Evolutionary conservation across 2,888 invertebrate species (phyloP).

Genomic region (Capitulum mitella): DNA sequence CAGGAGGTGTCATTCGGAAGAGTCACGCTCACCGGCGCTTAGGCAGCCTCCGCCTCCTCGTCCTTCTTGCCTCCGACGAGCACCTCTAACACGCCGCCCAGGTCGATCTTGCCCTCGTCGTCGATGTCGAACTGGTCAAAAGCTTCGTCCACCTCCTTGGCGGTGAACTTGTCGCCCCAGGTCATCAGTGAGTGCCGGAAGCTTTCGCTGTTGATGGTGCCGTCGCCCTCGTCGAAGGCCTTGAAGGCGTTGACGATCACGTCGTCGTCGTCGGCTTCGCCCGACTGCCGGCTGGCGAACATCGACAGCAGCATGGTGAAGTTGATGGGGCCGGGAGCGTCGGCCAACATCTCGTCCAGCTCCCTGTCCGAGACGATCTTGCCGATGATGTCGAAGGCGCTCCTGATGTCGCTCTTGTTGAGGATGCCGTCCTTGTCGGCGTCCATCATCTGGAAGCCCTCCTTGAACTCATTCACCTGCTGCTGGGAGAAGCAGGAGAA

Average conservation of each 20-base stretch:
- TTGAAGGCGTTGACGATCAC: conserved; percentile 87
- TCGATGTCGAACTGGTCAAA: conserved; percentile 89
- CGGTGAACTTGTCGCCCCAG: conserved; percentile 86
- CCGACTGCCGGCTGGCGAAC: conserved; percentile 86
- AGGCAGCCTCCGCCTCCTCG: conserved; percentile 54
- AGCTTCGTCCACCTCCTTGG: conserved; percentile 82
- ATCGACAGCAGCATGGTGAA: conserved; percentile 88
- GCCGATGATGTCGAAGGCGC: conserved; percentile 86
- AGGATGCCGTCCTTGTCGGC: conserved; percentile 88
- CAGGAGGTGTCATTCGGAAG: too few relatives aligned
- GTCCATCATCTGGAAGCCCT: conserved; percentile 94
- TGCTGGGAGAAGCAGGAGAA: conserved; percentile 95
- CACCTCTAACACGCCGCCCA: conserved; percentile 75
- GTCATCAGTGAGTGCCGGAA: conserved; percentile 84
- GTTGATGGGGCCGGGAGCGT: conserved; percentile 86
- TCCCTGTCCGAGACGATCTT: conserved; percentile 83
- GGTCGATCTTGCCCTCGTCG: conserved; percentile 83
- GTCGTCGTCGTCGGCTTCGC: conserved; percentile 83
- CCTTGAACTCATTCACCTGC: conserved; percentile 94
- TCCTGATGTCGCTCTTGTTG: conserved; percentile 76
- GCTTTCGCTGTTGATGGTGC: conserved; percentile 62
- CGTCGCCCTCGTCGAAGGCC: conserved; percentile 73
- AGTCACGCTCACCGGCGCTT: not conserved
- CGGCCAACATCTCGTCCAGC: conserved; percentile 77
- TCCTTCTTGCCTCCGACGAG: conserved; percentile 79